A percentile compares a stretch with the other conserved stretches of the same genome.
phyloP scores from a whole-genome alignment of 2,113 vertebrate genomes.

The Petrocephalus microphthalmus region DNA sequence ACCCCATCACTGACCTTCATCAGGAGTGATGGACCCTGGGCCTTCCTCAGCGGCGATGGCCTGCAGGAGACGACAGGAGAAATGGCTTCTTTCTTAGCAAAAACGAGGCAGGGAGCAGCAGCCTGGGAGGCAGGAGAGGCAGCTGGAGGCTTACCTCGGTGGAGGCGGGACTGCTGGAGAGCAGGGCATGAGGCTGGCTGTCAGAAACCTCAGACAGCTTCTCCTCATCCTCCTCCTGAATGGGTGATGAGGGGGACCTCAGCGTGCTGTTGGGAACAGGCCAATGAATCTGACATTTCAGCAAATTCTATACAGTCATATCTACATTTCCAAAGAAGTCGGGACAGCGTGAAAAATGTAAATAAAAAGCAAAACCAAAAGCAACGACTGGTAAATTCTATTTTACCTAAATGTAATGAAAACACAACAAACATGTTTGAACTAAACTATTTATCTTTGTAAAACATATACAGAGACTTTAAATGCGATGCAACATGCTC shows the following conservation, averaged over 20 bases:
- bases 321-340: neutral
- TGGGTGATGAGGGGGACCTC: conserved; percentile 72
- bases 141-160: conserved; percentile 46
- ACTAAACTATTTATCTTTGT: neutral
- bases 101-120: neutral
- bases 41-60: conserved; percentile 27
- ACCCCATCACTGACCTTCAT: conserved; percentile 35
- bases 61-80: conserved; percentile 21
- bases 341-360: neutral
- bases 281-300: neutral
- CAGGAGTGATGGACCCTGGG: conserved; percentile 33
- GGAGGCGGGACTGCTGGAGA: conserved; percentile 39
- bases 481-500: no score
- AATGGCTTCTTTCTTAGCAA: neutral
- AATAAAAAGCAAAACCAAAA: neutral
- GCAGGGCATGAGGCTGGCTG: conserved; percentile 47
- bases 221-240: conserved; percentile 76
- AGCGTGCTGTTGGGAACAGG: conserved; percentile 51
- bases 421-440: neutral
- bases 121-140: neutral
- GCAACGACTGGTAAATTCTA: neutral
- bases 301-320: neutral
- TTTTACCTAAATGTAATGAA: neutral
- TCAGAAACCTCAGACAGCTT: conserved; percentile 63
- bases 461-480: neutral